Evolutionary conservation across 2,888 invertebrate genomes (phyloP).

Genomic region (Eupithecia inturbata): DNA sequence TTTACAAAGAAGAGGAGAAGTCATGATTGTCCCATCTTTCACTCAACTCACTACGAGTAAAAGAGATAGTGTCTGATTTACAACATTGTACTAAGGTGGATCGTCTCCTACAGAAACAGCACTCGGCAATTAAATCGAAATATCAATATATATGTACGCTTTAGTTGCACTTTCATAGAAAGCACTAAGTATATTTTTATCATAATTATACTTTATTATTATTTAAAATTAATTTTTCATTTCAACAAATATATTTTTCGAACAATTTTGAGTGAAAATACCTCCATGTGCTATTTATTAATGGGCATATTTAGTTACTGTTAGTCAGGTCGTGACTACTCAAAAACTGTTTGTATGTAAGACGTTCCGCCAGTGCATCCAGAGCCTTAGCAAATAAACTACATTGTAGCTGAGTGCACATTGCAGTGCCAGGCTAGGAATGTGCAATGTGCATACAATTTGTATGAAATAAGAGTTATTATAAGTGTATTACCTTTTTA

Average conservation of each 20-base stretch:
- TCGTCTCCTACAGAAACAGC: background rate
- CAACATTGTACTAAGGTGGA: background rate
- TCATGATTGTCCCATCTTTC: background rate
- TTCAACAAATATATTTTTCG: too few relatives aligned
- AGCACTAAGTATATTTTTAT: too few relatives aligned
- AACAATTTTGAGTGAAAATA: too few relatives aligned
- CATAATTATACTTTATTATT: too few relatives aligned
- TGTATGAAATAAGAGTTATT: slow-evolving; percentile 3
- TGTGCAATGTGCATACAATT: background rate
- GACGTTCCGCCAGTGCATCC: background rate
- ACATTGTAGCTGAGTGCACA: background rate
- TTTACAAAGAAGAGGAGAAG: too few relatives aligned
- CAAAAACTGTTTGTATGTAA: background rate
- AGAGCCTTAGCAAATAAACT: background rate
- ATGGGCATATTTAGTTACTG: too few relatives aligned
- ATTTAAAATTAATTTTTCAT: too few relatives aligned
- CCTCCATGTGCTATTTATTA: too few relatives aligned
- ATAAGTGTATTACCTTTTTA: background rate
- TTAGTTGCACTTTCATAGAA: too few relatives aligned
- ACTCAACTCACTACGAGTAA: background rate
- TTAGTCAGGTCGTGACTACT: too few relatives aligned
- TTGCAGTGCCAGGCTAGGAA: background rate
- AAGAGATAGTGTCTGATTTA: background rate
- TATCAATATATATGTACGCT: too few relatives aligned
- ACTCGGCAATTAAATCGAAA: background rate